A percentile compares a stretch with the other conserved stretches of the same genome.
These are phyloP conservation scores for Drosophila orosa DNA, from an alignment of 1,140 invertebrate genomes.

Conservation along the genomic window DNA sequence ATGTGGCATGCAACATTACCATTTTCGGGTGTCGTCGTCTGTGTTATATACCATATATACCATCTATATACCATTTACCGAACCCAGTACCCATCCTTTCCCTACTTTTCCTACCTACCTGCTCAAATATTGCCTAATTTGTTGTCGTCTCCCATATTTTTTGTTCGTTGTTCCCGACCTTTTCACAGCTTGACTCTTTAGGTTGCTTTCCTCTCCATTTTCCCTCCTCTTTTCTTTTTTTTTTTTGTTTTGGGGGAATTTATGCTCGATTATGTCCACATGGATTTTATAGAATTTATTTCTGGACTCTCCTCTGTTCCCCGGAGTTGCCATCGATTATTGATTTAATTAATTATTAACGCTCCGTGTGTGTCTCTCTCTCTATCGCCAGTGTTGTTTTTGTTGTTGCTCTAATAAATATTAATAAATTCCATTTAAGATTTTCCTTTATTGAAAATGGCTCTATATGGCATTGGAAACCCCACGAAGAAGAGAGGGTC, in stretches of 20 bases:
- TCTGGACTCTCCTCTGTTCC: constrained; percentile 34
- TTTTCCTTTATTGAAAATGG: constrained; percentile 50
- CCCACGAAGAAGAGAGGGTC: constrained; percentile 2
- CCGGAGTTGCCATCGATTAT: constrained; percentile 53
- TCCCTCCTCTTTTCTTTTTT: constrained; percentile 14
- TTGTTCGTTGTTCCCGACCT: constrained; percentile 14
- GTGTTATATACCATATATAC: not conserved
- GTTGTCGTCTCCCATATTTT: constrained; percentile 34
- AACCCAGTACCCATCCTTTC: constrained; percentile 42
- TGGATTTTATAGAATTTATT: constrained; percentile 53
- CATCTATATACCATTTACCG: constrained; percentile 6
- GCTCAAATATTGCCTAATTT: constrained; percentile 65
- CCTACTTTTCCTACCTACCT: constrained; percentile 28
- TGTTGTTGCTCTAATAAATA: constrained; percentile 51
- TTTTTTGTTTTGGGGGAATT: constrained; percentile 66
- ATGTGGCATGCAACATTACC: constrained; percentile 79
- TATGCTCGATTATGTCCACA: constrained; percentile 76
- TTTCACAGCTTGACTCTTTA: constrained; percentile 53
- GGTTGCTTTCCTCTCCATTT: constrained; percentile 27
- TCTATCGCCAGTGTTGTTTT: too few species aligned
- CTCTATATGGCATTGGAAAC: constrained; percentile 49
- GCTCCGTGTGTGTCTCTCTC: constrained; percentile 58
- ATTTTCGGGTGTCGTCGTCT: constrained; percentile 38
- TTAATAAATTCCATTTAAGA: constrained; percentile 62
- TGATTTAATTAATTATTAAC: constrained; percentile 82